phyloP scores from a whole-genome alignment of 2,797 vertebrate species.

The Muscicapa striata region DNA sequence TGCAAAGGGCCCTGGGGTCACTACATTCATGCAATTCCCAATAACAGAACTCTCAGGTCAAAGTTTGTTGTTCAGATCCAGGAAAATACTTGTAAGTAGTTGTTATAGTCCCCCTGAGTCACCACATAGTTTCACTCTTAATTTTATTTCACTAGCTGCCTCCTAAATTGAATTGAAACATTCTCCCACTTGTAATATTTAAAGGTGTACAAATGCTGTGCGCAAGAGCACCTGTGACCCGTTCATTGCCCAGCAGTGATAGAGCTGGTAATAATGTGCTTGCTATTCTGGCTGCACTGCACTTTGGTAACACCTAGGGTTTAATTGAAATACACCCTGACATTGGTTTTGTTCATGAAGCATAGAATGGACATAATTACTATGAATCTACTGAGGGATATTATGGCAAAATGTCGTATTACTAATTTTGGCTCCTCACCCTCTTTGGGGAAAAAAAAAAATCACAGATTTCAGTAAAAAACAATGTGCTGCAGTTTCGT shows the following conservation, averaged over 20 bases:
- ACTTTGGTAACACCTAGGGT: constrained; percentile 68
- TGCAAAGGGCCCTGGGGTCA: background rate
- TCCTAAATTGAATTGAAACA: constrained; percentile 34
- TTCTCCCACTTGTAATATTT: constrained; percentile 74
- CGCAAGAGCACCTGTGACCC: constrained; percentile 64
- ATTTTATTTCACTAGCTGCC: constrained; percentile 37
- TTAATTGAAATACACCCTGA: constrained; percentile 78
- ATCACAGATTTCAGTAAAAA: constrained; percentile 38
- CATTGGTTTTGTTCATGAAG: constrained; percentile 73
- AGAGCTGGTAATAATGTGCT: constrained; percentile 73
- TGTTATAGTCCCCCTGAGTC: background rate
- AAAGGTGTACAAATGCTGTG: constrained; percentile 54
- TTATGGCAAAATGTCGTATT: constrained; percentile 58
- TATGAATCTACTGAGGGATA: constrained; percentile 58
- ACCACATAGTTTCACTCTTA: constrained; percentile 11
- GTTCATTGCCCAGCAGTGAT: constrained; percentile 71
- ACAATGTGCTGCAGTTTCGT: constrained; percentile 4
- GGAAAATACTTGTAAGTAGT: constrained; percentile 9
- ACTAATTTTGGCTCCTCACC: constrained; percentile 62
- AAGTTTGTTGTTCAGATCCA: background rate
- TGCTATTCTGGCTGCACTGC: constrained; percentile 69
- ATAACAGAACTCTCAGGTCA: background rate
- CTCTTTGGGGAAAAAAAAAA: background rate
- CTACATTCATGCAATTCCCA: background rate
- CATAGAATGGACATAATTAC: constrained; percentile 61